A percentile compares a stretch with the other conserved stretches of the same genome.
phyloP scores from a whole-genome alignment of 2,113 vertebrate genomes.

The Tringa solitaria region DNA sequence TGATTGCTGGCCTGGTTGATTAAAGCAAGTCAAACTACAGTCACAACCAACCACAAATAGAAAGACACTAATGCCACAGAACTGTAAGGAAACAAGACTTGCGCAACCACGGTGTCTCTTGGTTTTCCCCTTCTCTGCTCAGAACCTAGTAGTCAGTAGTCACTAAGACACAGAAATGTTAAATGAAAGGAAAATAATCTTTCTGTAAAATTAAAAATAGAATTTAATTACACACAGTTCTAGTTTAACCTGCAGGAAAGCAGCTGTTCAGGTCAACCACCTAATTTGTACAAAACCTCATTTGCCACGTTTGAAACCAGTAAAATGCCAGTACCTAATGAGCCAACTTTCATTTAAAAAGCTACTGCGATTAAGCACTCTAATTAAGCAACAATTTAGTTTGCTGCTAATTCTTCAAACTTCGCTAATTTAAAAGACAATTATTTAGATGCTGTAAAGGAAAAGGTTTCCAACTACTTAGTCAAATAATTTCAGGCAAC shows the following conservation, averaged over 20 bases:
- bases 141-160: not conserved
- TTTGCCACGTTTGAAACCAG: conserved; percentile 18
- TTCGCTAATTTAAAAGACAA: not conserved
- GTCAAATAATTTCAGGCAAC: not conserved
- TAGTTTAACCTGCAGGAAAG: not conserved
- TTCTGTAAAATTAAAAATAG: not conserved
- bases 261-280: not conserved
- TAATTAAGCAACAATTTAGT: not conserved
- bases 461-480: not conserved
- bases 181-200: not conserved
- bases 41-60: not conserved
- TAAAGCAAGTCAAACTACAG: not conserved
- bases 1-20: not conserved
- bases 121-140: not conserved
- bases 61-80: not conserved
- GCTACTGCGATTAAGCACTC: not conserved
- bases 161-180: not conserved
- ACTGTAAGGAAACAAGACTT: not conserved
- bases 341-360: not conserved
- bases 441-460: not conserved
- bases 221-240: not conserved
- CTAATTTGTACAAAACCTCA: not conserved
- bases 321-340: conserved; percentile 5
- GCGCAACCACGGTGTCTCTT: accelerated
- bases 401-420: not conserved